Base-by-base conservation (phyloP, 2,113 vertebrate genomes). In the Butastur rufipennis region DNA sequence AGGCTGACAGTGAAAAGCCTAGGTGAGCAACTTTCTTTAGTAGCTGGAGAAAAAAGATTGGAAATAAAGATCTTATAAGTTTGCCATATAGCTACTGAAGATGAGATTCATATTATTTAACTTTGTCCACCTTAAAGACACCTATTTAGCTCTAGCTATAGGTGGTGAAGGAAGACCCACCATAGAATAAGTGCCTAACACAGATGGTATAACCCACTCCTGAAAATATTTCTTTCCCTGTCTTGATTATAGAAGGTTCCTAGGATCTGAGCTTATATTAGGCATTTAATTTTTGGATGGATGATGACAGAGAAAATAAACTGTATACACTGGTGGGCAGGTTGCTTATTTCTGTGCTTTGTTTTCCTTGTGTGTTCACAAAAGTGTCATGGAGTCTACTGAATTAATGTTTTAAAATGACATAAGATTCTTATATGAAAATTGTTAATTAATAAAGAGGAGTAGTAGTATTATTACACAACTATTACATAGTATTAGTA, bases 301-400 rank as follows among this genome's bases (percentile, higher is more conserved):
- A 50, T 12, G 9, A 32, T 43, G 3, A 73, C 31, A 81, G 32
- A 75, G 36, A 86, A 86, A 83, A 70, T 42, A 48, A 77, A 70
- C 6, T 20, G 1, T 29, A 25, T 43, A 22, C 0, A 0, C 13
- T 53, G 12, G 6, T n/a, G 13, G 53, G 19, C 1, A 77, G 29
- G 17, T 32, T 88, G 5, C 4, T 3, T 0, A 4, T 48, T 81
- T 61, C 27, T 62, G 6, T 63, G 7, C 3, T 87, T 73, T 59
- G 13, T 52, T 77, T 73, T 68, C 50, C 11, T 40, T 68, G 55
- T 31, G 25, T 81, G 12, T 67, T 86, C 58, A n/a, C 4, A 32
- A n/a, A 75, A 88, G 14, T 45, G 9, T 71, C 59, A 22, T 11
- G 16, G 14, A 85, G 6, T 40, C 45, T 67, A 59, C 10, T 70